Percentiles rank a stretch among this genome's conserved stretches.
Conservation (phyloP, 2,113 vertebrate species). For the Haplochromis vanheusdeni region DNA sequence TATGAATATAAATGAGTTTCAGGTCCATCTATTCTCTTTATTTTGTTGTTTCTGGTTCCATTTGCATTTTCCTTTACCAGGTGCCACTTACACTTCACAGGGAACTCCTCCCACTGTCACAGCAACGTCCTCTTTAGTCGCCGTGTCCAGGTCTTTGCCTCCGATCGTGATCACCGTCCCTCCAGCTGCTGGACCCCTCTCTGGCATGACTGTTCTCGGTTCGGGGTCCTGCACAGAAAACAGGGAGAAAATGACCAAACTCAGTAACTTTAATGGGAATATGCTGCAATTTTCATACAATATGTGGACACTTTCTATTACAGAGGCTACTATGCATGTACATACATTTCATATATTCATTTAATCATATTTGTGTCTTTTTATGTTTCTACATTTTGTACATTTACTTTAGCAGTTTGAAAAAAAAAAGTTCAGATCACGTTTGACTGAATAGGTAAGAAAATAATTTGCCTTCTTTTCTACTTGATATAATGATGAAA, state of each 20-base stretch:
- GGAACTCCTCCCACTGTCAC: constrained; percentile 71
- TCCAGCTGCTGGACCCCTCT: constrained; percentile 79
- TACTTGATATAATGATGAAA: neutral
- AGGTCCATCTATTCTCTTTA: neutral
- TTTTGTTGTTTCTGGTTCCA: neutral
- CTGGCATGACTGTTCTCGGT: constrained; percentile 66
- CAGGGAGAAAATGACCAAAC: neutral
- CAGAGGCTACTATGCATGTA: neutral
- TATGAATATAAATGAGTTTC: neutral
- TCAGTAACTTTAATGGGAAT: neutral
- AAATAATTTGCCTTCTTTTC: neutral
- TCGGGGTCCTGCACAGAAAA: constrained; percentile 73
- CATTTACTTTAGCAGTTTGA: neutral
- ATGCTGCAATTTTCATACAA: neutral
- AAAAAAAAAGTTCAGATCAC: neutral
- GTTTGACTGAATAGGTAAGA: neutral
- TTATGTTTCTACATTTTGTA: neutral
- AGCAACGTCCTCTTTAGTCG: constrained; percentile 77
- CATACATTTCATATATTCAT: neutral
- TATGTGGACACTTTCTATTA: neutral
- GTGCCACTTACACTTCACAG: constrained; percentile 81
- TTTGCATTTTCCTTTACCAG: neutral
- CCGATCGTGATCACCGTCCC: constrained; percentile 85
- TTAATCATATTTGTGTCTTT: neutral
- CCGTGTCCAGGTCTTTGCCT: constrained; percentile 79